Base-by-base conservation (phyloP, 2,888 invertebrate species). In the Tryphoninae sp. region DNA sequence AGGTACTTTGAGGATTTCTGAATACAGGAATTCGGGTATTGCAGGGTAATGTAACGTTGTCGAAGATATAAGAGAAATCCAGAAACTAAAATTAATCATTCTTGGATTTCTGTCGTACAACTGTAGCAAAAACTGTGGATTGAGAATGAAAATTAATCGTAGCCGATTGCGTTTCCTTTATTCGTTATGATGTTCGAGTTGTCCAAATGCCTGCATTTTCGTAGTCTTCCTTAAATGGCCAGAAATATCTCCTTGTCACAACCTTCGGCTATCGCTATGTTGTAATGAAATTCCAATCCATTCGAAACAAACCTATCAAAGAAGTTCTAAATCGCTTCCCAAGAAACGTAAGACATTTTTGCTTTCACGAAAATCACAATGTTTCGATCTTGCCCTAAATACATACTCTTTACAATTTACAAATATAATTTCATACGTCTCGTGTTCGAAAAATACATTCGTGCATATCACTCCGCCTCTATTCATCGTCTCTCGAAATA, bases 401-500 rank as follows among this genome's bases (percentile, higher is more conserved):
- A 84, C 87, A 88, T 89, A 88, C 89, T 88, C 72, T 90, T 89
- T 89, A 90, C 87, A 91, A 90, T 91, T 90, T 91, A 91, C 90
- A 91, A 90, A 88, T 90, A 91, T 90, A 88, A 89, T 90, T 90
- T 89, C 86, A 90, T 90, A 89, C 87, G 87, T 87, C 85, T 83
- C 84, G 77, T 87, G 84, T 83, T 89, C 87, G 82, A 90, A 91
- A 91, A 91, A 90, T 91, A 91, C 90, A 91, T 89, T 89, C 87
- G 86, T 86, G 86, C 86, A 84, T 85, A 86, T 86, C 86, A 87
- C 86, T 85, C 80, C 42, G 40, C 45, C 23, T 65, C 40, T 40
- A 33, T 33, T 33, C 33, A 22, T 59, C 65, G 16, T 51, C 74
- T 67, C 55, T 61, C 64, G 79, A 81, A 79, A 83, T 77, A 80